Base-by-base conservation (phyloP, 2,113 vertebrate genomes). In the Dasyprocta punctata region DNA sequence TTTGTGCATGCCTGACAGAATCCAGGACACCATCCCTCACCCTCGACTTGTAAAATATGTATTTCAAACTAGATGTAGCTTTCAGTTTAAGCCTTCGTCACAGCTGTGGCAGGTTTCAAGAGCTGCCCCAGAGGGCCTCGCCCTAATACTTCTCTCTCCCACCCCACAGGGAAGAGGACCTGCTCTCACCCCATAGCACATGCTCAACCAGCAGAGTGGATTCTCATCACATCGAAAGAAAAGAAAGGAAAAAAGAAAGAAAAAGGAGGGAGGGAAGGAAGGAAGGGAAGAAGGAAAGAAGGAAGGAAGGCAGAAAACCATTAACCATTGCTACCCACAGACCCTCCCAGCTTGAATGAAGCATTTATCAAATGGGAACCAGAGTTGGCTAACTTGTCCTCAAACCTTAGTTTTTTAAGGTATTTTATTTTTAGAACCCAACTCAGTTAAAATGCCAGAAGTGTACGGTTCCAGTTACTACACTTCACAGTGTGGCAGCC, bases 1-100 rank as follows among this genome's bases (percentile, higher is more conserved):
- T 56, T 10, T 1, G n/a, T 84, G 96, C 54, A 61, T 17, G 96
- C 92, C 93, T 81, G 67, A n/a, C 0, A 2, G 90, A 92, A 97
- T 92, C 80, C 80, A 86, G 92, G 90, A 82, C 94, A 56, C 73
- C 0, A 0, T 12, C 83, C 71, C 44, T 67, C 5, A 0, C 61
- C 24, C 69, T 88, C 82, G 7, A 4, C 88, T 90, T 90, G 93
- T 96, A 85, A 97, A 97, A 87, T 90, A 92, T 47, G 89, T 3
- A 88, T 94, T 98, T 95, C 77, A 9, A 69, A 90, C 63, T 69
- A n/a, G 38, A 90, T n/a, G 81, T 47, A 30, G 69, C 86, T 92
- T 95, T 96, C 90, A 65, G 60, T 54, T 60, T 78, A 49, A 83
- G 54, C 73, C 67, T 80, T 75, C 17, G 0, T 67, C 94, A 78